A percentile compares a stretch with the other conserved stretches of the same genome.
Evolutionary conservation across 2,113 vertebrate species (phyloP).

Genomic region (Syngnathus scovelli): DNA sequence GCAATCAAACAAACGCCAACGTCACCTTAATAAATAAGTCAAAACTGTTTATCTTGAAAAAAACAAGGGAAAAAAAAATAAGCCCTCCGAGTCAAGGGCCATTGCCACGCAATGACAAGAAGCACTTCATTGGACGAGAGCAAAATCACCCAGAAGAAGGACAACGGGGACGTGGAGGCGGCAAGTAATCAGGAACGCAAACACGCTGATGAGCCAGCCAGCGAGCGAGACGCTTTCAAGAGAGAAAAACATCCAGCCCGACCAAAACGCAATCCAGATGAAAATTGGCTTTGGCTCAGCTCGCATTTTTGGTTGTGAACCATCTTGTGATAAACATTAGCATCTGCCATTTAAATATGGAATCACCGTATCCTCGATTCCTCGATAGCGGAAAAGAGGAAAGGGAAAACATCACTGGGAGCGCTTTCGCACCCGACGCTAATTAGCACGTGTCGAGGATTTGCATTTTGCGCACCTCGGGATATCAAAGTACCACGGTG

Average conservation of each 20-base stretch:
- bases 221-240: slow-evolving; percentile 41
- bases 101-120: slow-evolving; percentile 57
- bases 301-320: too few relatives aligned
- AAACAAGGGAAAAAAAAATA: not conserved
- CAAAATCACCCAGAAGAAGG: slow-evolving; percentile 41
- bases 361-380: not conserved
- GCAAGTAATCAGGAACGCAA: slow-evolving; percentile 31
- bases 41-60: not conserved
- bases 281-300: too few relatives aligned
- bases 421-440: slow-evolving; percentile 35
- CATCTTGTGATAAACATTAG: not conserved
- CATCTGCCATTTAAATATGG: too few relatives aligned
- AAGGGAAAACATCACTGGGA: slow-evolving; percentile 50
- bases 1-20: not conserved
- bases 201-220: slow-evolving; percentile 10
- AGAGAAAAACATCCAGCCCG: slow-evolving; percentile 49
- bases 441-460: slow-evolving; percentile 50
- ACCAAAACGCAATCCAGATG: slow-evolving; percentile 27
- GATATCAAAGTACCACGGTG: slow-evolving; percentile 42
- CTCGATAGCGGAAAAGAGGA: not conserved
- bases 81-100: slow-evolving; percentile 35
- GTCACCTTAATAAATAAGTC: not conserved
- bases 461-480: slow-evolving; percentile 40
- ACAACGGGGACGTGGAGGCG: slow-evolving; percentile 23
- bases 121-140: slow-evolving; percentile 39